Base-by-base conservation (phyloP, 2,113 vertebrate species). In the Pachyramphus minor region DNA sequence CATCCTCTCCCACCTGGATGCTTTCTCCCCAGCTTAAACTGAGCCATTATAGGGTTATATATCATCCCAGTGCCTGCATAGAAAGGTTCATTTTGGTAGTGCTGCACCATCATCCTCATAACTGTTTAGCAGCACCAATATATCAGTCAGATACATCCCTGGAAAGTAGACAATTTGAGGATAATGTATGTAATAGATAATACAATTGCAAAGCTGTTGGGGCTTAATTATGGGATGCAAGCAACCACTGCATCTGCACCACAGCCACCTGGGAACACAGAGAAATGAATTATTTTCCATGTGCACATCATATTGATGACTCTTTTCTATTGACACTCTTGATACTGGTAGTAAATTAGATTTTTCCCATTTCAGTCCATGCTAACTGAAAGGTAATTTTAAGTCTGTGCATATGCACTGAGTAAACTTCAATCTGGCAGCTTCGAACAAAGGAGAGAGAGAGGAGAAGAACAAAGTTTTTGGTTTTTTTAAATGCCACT, bases 271-370 rank as follows among this genome's bases (percentile, higher is more conserved):
- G 87, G 90, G 88, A 94, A 52, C 44, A 49, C 31, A 73, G 50
- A 3, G 6, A 77, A 89, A 91, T 71, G 12, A 89, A 91, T 93
- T 52, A 42, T 88, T 95, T 87, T 89, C 69, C 53, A 39, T 89
- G 42, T 45, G 64, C 41, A 87, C 2, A 0, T 90, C 82, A 69
- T 74, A 86, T 71, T 93, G 93, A 83, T 92, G 76, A 82, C 77
- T 93, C 84, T 95, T 78, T 94, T 73, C 53, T 94, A 82, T 84
- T 93, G 91, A 89, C 82, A 80, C 25, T 82, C 63, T 71, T 64
- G 90, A 84, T 86, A 78, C 41, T 78, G 73, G 58, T 62, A 94
- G 82, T 62, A 93, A 95, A 96, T 97, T 92, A 89, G 60, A 93
- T 82, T 95, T 89, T 93, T 93, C 72, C 63, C 52, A 78, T 97